phyloP scores from a whole-genome alignment of 1,140 invertebrate species.

The Caligus rogercresseyi region DNA sequence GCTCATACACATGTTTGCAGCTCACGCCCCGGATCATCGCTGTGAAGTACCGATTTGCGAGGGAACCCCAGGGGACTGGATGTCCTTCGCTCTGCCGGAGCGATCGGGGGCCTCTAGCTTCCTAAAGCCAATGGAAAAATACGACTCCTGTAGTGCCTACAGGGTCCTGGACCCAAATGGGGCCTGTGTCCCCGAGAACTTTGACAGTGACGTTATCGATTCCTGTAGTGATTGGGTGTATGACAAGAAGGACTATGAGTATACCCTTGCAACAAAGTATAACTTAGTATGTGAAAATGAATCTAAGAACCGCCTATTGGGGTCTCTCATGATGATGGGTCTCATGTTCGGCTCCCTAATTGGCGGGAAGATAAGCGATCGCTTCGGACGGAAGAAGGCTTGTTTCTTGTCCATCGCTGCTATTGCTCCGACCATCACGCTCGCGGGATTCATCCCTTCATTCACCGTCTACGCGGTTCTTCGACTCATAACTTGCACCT shows the following conservation, averaged over 20 bases:
- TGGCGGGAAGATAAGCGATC: constrained; percentile 2
- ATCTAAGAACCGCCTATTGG: neutral
- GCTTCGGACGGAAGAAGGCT: constrained; percentile 11
- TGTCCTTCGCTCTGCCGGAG: neutral
- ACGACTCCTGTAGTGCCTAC: neutral
- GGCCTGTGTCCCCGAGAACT: neutral
- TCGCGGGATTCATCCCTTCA: neutral
- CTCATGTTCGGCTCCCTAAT: constrained; percentile 4
- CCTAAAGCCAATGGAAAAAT: neutral
- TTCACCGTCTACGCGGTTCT: neutral
- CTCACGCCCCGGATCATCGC: neutral
- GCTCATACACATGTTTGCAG: neutral
- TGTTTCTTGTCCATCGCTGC: neutral
- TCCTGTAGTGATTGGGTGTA: neutral
- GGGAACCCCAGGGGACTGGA: neutral
- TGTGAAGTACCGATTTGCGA: neutral
- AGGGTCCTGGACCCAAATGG: neutral
- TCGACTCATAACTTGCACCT: neutral
- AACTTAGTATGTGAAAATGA: constrained; percentile 2
- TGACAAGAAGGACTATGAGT: neutral
- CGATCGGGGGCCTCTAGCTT: neutral
- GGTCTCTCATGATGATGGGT: neutral
- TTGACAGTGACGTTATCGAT: neutral
- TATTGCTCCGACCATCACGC: neutral
- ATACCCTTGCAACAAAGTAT: constrained; percentile 5